Evolutionary conservation across 1,140 invertebrate species (phyloP), one percentile per base, ranked within the genome.

Genomic region (Drosophila nigrodunni): DNA sequence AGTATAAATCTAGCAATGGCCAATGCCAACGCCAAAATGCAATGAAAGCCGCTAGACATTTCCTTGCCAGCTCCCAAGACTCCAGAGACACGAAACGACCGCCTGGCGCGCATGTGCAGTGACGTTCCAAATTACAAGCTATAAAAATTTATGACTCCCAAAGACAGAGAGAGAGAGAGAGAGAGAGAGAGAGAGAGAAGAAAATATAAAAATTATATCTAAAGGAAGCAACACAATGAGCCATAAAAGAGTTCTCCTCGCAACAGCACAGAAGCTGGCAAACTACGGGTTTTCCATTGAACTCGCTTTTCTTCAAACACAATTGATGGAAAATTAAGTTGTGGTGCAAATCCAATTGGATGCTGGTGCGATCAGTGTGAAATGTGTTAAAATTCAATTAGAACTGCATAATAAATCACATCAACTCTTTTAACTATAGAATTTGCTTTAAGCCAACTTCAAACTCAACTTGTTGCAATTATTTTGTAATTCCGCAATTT

Each of bases 111-210:
- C 80, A 70, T 73, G 81, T 58, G 70, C 77, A 80, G 49, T 52
- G 67, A 80, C 71, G 71, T 83, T 76, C 57, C 78, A 89, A 88
- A 81, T 88, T 88, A 88, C 74, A 78, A 89, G 85, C 80, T 85
- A 89, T 88, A 85, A 83, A 88, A 78, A 85, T 88, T 88, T 85
- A 88, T 89, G 85, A 78, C 60, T 67, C 60, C 74, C 80, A 67
- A 72, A 82, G 83, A 77, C 67, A 70, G 49, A 66, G 70, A 58
- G 41, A n/a, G n/a, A 70, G 49, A 66, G 70, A 58, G 41, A 74
- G 54, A 34, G 59, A 55, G 66, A 54, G 72, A 72, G 18, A 68
- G 52, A 66, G 34, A 62, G 35, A 34, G 10, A 49, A 10, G 11
- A 34, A 52, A 52, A 15, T 4, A 30, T 30, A 34, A 37, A 34